Evolutionary conservation across 1,140 invertebrate species (phyloP).

Genomic region (Cherax quadricarinatus): DNA sequence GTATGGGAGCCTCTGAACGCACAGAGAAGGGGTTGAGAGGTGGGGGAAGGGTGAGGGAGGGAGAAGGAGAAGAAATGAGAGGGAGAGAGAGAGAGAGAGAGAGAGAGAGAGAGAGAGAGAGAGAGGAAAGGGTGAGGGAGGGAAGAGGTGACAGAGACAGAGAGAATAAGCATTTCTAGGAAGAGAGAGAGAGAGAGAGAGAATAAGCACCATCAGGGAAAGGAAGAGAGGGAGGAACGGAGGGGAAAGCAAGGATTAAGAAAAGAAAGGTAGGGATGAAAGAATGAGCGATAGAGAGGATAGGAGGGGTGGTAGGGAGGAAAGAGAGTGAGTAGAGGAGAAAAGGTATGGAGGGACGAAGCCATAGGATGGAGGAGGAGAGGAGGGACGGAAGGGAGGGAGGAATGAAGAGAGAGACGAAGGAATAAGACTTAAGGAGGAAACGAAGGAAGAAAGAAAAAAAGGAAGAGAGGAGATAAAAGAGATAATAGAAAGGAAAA

Average conservation of each 20-base stretch:
- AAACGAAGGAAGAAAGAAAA: neutral
- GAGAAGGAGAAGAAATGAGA: slow-evolving; percentile 13
- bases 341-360: neutral
- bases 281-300: neutral
- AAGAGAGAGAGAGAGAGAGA: neutral
- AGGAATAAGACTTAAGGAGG: no score
- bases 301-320: neutral
- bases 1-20: neutral
- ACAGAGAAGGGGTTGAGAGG: neutral
- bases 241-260: neutral
- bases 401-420: neutral
- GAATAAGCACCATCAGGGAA: no score
- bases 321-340: neutral
- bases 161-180: no score
- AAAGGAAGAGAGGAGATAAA: neutral
- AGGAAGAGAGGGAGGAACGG: no score
- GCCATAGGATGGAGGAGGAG: neutral
- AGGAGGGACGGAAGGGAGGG: neutral
- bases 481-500: neutral
- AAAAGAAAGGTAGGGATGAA: neutral
- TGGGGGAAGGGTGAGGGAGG: neutral
- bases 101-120: neutral
- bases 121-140: neutral
- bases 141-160: neutral
- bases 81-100: slow-evolving; percentile 1